Conservation (phyloP, 2,797 vertebrate species). For the Galago senegalensis region DNA sequence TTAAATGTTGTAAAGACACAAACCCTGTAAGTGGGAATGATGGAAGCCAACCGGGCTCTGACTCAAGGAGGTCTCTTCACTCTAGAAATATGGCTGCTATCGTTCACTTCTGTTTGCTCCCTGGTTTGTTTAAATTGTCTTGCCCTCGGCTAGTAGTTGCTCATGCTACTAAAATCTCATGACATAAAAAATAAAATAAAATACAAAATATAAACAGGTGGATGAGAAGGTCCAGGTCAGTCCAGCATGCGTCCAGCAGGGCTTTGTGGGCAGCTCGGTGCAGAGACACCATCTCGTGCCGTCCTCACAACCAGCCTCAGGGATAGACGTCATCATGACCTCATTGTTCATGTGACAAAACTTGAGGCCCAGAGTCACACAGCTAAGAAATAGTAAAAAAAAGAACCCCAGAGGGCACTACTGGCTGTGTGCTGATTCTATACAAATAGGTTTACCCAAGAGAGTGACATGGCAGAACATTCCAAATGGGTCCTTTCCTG, state of each 20-base stretch:
- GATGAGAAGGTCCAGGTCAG: not conserved
- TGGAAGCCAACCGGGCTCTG: not conserved
- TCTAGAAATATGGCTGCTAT: not conserved
- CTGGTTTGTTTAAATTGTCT: not conserved
- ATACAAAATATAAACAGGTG: no score
- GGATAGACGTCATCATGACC: not conserved
- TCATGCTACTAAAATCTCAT: not conserved
- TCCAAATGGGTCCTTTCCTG: not conserved
- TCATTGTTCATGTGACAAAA: constrained; percentile 19
- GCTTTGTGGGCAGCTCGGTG: no score
- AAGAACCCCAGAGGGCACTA: not conserved
- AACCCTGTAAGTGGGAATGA: not conserved
- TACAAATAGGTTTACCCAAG: not conserved
- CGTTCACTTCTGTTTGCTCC: not conserved
- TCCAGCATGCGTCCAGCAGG: fast-evolving
- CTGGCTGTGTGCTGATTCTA: not conserved
- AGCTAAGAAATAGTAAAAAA: not conserved
- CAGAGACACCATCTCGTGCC: not conserved
- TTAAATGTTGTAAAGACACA: constrained; percentile 12
- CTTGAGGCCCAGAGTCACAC: not conserved
- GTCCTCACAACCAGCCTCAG: not conserved
- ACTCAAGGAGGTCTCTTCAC: not conserved
- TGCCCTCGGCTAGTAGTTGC: not conserved
- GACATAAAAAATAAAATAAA: not conserved
- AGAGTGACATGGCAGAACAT: not conserved